Conservation (phyloP, 2,888 invertebrate genomes). For the Rotaria socialis region DNA sequence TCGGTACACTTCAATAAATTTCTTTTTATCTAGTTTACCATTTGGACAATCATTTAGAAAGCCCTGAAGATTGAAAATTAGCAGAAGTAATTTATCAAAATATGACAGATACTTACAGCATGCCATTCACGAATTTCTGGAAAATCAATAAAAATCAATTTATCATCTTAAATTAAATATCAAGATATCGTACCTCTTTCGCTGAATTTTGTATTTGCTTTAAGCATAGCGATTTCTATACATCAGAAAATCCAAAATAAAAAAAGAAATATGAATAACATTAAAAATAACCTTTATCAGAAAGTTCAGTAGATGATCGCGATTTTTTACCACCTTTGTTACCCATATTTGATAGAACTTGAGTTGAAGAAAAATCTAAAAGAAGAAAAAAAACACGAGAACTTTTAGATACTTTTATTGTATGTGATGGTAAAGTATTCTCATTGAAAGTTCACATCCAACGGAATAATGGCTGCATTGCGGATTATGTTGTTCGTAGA, state of each 20-base stretch:
- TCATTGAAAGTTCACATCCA: no score
- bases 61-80: neutral
- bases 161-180: no score
- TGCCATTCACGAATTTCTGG: slow-evolving; percentile 29
- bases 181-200: neutral
- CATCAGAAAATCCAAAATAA: neutral
- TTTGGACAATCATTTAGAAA: slow-evolving; percentile 17
- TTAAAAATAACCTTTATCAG: neutral
- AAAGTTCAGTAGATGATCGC: neutral
- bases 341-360: neutral
- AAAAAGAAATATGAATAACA: neutral
- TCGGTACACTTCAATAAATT: slow-evolving; percentile 46
- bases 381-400: no score
- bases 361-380: no score
- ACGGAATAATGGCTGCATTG: neutral
- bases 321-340: neutral
- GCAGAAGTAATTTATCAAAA: no score
- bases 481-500: neutral
- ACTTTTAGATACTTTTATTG: no score
- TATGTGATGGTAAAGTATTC: no score
- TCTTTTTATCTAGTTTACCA: slow-evolving; percentile 41
- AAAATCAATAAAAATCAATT: neutral
- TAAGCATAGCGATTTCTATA: slow-evolving; percentile 14
- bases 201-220: slow-evolving; percentile 2
- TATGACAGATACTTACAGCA: neutral